Conservation (phyloP, 1,140 invertebrate species). For the Pteromalus puparum region DNA sequence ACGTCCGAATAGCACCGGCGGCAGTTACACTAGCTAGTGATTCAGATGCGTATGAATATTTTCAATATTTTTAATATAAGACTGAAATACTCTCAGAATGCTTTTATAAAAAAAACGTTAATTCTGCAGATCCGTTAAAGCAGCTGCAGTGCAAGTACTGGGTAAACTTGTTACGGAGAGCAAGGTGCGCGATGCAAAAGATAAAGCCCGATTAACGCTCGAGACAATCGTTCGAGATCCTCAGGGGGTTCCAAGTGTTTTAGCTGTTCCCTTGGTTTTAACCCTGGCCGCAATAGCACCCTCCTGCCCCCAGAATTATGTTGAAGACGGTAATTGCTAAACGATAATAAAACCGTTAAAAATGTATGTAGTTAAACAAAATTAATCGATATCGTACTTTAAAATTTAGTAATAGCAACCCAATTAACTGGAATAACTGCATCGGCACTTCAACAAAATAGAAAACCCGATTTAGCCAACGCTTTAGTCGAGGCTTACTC, state of each 20-base stretch:
- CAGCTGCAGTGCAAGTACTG: constrained; percentile 80
- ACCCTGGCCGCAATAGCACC: constrained; percentile 76
- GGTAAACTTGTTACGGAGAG: constrained; percentile 81
- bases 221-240: constrained; percentile 77
- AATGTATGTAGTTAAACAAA: constrained; percentile 17
- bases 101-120: constrained; percentile 32
- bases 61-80: not conserved
- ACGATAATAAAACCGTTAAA: not conserved
- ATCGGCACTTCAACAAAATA: constrained; percentile 77
- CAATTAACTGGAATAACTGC: constrained; percentile 78
- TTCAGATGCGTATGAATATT: constrained; percentile 78
- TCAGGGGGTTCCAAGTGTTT: constrained; percentile 66
- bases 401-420: constrained; percentile 79
- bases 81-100: not conserved
- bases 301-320: constrained; percentile 75
- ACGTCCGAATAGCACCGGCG: constrained; percentile 80
- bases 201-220: constrained; percentile 84
- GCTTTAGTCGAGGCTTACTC: constrained; percentile 82
- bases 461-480: constrained; percentile 77
- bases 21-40: constrained; percentile 84
- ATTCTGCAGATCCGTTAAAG: constrained; percentile 77
- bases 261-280: constrained; percentile 74
- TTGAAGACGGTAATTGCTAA: constrained; percentile 75
- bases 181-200: constrained; percentile 77
- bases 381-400: constrained; percentile 5